Evolutionary conservation across 2,797 vertebrate genomes (phyloP).

Genomic region (Oryzias sinensis): DNA sequence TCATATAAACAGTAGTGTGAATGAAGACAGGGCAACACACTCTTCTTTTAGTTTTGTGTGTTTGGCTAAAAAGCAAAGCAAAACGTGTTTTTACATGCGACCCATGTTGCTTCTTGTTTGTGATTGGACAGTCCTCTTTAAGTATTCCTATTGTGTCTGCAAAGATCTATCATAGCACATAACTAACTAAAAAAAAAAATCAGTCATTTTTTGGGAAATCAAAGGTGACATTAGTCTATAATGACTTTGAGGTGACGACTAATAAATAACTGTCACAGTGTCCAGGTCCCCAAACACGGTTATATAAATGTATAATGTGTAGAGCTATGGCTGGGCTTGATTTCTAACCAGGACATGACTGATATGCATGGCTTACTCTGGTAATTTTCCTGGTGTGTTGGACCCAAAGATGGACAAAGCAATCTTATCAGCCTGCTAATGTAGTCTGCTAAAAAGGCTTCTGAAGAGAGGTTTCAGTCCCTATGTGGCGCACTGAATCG

Average conservation of each 20-base stretch:
- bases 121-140: no score
- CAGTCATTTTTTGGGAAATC: conserved; percentile 43
- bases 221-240: conserved; percentile 59
- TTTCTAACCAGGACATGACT: conserved; percentile 75
- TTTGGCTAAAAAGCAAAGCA: no score
- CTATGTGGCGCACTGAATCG: conserved; percentile 56
- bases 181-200: conserved; percentile 13
- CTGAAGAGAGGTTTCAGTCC: conserved; percentile 79
- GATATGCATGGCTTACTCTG: conserved; percentile 83
- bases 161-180: conserved; percentile 1
- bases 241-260: conserved; percentile 56
- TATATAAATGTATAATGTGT: conserved; percentile 54
- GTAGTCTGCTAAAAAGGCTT: conserved; percentile 77
- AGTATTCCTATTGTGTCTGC: no score
- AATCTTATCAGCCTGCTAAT: conserved; percentile 74
- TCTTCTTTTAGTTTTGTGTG: no score
- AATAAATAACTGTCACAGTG: conserved; percentile 56
- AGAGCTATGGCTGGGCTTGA: conserved; percentile 61
- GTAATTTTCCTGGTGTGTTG: conserved; percentile 84
- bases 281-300: conserved; percentile 68
- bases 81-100: no score
- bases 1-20: no score
- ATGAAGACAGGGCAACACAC: no score
- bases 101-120: no score
- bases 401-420: conserved; percentile 77